Evolutionary conservation across 2,888 invertebrate genomes (phyloP), one percentile per base, ranked within the genome.

Genomic region (Nomada goodeniana): DNA sequence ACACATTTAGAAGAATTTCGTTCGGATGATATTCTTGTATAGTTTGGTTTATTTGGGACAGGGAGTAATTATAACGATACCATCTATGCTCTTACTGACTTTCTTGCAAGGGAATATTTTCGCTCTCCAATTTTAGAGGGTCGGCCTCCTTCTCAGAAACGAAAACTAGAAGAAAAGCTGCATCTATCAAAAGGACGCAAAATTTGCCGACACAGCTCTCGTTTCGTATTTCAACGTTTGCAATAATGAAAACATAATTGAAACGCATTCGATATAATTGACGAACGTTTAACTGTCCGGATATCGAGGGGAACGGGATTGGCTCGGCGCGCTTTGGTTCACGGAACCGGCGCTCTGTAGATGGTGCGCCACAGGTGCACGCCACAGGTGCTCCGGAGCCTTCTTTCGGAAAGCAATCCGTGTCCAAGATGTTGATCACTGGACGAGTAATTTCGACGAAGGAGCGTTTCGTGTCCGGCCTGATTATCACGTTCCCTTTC

Each of bases 311-410:
- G 13, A 44, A 55, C 53, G 53, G 18, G 29, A 20, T 55, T 7
- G 20, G 10, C 23, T 68, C 59, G 60, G 59, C 29, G 47, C 29
- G 11, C 18, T 73, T 65, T 65, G 36, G 52, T 60, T 42, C 63
- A 50, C 61, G 42, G 23, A 74, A 80, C 50, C 36, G 55, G 44
- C 44, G 20, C 23, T 23, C 65, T 61, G 61, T 73, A 64, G 57
- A 70, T 53, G 69, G 64, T 69, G 76, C 82, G 82, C 82, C 76
- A 82, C 82, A 82, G 82, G 82, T 82, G 82, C 72, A 69, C 82
- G 64, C 82, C 82, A 82, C 82, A 82, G 82, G 82, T 82, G 82
- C 82, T 50, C 59, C 57, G 29, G 15, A 44, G 57, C 23, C 68
- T 64, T 74, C 74, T 74, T 81, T 80, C 81, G 63, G 60, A 64